phyloP scores from a whole-genome alignment of 2,113 vertebrate genomes.

The Nematolebias whitei region DNA sequence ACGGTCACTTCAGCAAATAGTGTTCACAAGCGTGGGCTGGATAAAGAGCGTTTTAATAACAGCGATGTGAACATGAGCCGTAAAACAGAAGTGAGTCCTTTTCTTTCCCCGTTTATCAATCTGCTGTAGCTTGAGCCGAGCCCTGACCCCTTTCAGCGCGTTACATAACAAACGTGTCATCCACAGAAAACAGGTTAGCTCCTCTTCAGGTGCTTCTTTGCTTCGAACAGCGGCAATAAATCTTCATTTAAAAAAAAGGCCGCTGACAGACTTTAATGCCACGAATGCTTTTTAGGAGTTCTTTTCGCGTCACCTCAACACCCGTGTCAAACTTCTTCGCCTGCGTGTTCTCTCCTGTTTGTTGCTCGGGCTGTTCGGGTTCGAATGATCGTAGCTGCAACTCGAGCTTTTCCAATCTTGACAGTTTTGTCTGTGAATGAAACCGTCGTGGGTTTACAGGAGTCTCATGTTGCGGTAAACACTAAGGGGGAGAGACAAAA shows the following conservation, averaged over 20 bases:
- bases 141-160: slow-evolving; percentile 15
- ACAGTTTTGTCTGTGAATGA: background rate
- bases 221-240: slow-evolving; percentile 21
- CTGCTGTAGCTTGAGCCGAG: slow-evolving; percentile 9
- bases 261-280: slow-evolving; percentile 8
- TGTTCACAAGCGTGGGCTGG: too few relatives aligned
- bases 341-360: slow-evolving; percentile 11
- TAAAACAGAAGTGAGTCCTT: too few relatives aligned
- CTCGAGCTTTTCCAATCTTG: slow-evolving; percentile 5
- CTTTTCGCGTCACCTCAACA: slow-evolving; percentile 7
- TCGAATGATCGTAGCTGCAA: background rate
- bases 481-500: slow-evolving; percentile 9
- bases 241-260: slow-evolving; percentile 5
- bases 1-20: background rate
- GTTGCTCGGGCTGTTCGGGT: background rate
- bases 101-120: background rate
- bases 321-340: background rate
- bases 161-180: slow-evolving; percentile 19
- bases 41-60: too few relatives aligned
- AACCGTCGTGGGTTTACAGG: background rate
- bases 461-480: background rate
- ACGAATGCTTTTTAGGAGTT: slow-evolving; percentile 11
- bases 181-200: slow-evolving; percentile 32
- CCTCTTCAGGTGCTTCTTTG: slow-evolving; percentile 4
- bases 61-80: too few relatives aligned